Evolutionary conservation across 2,113 vertebrate species (phyloP).

Genomic region (Urocitellus parryii): DNA sequence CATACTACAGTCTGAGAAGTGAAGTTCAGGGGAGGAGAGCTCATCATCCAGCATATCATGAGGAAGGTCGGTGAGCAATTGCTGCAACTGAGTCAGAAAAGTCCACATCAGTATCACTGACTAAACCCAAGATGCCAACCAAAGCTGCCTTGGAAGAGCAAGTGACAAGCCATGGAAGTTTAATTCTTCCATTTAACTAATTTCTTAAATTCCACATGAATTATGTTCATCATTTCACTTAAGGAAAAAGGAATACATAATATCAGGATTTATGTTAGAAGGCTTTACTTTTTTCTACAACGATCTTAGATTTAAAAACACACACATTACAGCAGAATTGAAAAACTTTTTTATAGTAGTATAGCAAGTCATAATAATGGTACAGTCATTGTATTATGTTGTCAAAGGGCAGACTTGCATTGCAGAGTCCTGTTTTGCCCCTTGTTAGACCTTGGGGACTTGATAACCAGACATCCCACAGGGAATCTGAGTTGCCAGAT

Average conservation of each 20-base stretch:
- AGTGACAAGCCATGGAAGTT: background rate
- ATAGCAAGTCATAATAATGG: background rate
- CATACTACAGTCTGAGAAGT: slow-evolving; percentile 88
- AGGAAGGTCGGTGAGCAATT: slow-evolving; percentile 96
- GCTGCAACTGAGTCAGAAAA: slow-evolving; percentile 91
- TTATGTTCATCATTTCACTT: background rate
- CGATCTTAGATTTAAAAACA: background rate
- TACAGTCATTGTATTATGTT: background rate
- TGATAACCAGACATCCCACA: background rate
- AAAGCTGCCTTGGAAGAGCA: background rate
- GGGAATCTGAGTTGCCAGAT: slow-evolving; percentile 20
- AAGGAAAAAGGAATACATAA: background rate
- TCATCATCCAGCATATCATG: slow-evolving; percentile 98
- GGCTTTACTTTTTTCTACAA: background rate
- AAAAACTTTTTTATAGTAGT: background rate
- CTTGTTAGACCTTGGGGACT: background rate
- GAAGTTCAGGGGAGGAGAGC: slow-evolving; percentile 90
- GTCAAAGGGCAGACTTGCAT: background rate
- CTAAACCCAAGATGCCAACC: background rate
- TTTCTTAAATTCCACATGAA: background rate
- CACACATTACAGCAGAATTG: background rate
- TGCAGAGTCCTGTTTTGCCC: slow-evolving; percentile 1
- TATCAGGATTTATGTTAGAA: background rate
- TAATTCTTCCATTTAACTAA: background rate
- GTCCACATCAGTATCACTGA: background rate